Conservation (phyloP, 2,797 vertebrate species). For the Coracias cyanogaster region DNA sequence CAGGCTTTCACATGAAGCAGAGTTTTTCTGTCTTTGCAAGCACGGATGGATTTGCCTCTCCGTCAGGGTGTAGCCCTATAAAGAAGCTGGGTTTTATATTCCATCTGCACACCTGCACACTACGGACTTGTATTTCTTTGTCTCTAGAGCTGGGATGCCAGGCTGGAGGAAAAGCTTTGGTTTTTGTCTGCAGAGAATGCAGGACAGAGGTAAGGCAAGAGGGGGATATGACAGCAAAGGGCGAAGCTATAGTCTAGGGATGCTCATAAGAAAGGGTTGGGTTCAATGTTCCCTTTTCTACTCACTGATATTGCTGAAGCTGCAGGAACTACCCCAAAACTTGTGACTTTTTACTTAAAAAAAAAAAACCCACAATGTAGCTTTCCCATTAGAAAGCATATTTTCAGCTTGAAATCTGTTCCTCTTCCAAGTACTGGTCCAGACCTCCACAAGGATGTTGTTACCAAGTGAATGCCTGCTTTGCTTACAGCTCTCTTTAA, state of each 20-base stretch:
- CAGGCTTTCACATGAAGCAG: not conserved
- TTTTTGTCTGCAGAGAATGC: constrained; percentile 53
- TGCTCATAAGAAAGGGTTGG: not conserved
- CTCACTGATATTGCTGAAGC: not conserved
- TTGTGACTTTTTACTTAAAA: not conserved
- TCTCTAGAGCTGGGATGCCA: constrained; percentile 47
- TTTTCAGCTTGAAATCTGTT: not conserved
- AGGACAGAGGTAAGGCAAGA: constrained; percentile 65
- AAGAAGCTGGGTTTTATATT: constrained; percentile 9
- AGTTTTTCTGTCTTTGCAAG: not conserved
- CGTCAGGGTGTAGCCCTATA: not conserved
- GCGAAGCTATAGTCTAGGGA: not conserved
- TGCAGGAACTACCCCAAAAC: not conserved
- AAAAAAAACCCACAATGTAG: not conserved
- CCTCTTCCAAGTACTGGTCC: not conserved
- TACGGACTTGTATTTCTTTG: not conserved
- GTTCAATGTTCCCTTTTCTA: not conserved
- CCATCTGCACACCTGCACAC: not conserved
- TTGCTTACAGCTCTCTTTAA: not conserved
- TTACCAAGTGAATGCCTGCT: not conserved
- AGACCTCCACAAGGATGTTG: not conserved
- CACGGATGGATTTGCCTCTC: not conserved
- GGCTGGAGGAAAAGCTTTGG: constrained; percentile 62
- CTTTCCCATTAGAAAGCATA: not conserved
- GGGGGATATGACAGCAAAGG: not conserved